phyloP scores from a whole-genome alignment of 1,140 invertebrate genomes.

The Bombus superbus region DNA sequence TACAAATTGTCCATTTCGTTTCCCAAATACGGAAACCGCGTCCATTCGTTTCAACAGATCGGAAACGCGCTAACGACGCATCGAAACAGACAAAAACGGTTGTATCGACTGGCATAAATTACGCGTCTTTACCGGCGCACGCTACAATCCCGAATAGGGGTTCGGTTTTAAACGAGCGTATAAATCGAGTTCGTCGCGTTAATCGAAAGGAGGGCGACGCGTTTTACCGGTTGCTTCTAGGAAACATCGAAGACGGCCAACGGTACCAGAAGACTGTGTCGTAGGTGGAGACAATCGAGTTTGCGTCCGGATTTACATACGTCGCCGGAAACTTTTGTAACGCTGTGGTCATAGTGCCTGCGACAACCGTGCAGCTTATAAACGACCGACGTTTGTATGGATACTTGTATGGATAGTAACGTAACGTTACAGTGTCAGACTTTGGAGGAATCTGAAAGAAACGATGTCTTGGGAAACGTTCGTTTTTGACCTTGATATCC shows the following conservation, averaged over 20 bases:
- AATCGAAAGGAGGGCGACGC: slow-evolving; percentile 61
- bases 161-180: background rate
- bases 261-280: slow-evolving; percentile 35
- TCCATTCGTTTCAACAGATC: background rate
- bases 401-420: background rate
- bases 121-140: background rate
- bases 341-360: slow-evolving; percentile 15
- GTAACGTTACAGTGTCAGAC: too few species aligned
- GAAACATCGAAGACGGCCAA: slow-evolving; percentile 51
- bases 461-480: too few species aligned
- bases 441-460: too few species aligned
- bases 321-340: slow-evolving; percentile 11
- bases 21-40: background rate
- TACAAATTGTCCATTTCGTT: background rate
- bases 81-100: background rate
- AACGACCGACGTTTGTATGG: background rate
- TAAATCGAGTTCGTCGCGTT: slow-evolving; percentile 46
- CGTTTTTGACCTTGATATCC: too few species aligned
- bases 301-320: slow-evolving; percentile 47
- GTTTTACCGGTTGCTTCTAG: slow-evolving; percentile 43
- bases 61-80: background rate
- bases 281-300: slow-evolving; percentile 64
- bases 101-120: slow-evolving; percentile 9
- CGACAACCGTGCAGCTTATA: background rate
- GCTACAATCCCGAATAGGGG: background rate